Percentiles rank a stretch among this genome's conserved stretches.
Evolutionary conservation across 2,113 vertebrate species (phyloP).

Genomic region (Ptyas mucosa): DNA sequence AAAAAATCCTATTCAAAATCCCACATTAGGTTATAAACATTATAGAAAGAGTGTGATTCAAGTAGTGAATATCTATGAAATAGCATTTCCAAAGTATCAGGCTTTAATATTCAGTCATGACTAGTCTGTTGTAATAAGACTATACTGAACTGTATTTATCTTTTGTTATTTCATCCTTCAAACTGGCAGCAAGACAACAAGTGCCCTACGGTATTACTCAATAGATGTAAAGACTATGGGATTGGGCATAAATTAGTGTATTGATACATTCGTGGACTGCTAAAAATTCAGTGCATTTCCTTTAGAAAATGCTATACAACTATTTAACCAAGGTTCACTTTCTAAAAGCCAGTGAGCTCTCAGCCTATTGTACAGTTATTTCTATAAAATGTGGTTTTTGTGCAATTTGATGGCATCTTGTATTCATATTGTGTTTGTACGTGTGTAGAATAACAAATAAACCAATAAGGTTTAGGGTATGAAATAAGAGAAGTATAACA

Average conservation of each 20-base stretch:
- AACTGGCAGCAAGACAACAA: neutral
- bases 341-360: neutral
- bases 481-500: neutral
- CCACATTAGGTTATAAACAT: neutral
- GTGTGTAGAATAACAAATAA: conserved; percentile 69
- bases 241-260: neutral
- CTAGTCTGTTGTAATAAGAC: neutral
- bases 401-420: conserved; percentile 68
- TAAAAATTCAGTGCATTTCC: neutral
- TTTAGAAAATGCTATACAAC: neutral
- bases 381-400: conserved; percentile 49
- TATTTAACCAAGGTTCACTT: neutral
- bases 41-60: neutral
- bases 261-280: neutral
- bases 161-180: neutral
- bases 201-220: neutral
- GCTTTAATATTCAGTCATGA: neutral
- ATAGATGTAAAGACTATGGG: neutral
- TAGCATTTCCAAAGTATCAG: neutral
- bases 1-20: neutral
- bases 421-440: conserved; percentile 66
- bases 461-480: conserved; percentile 43
- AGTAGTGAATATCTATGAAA: neutral
- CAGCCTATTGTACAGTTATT: conserved; percentile 68
- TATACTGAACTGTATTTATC: neutral